phyloP scores from a whole-genome alignment of 2,797 vertebrate species.

The Leptodactylus fallax region DNA sequence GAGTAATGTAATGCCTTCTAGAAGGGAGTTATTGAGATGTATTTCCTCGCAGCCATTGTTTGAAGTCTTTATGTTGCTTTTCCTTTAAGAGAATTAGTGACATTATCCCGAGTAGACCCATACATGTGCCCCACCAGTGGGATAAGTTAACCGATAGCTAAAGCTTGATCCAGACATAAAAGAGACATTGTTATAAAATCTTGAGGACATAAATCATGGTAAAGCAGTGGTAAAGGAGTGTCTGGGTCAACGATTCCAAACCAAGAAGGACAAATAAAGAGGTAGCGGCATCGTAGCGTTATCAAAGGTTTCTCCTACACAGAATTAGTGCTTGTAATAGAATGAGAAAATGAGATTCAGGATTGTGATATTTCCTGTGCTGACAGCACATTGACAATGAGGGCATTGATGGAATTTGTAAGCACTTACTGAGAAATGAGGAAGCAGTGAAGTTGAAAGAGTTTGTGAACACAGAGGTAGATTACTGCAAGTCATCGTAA shows the following conservation, averaged over 20 bases:
- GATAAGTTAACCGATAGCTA: neutral
- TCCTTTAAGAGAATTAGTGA: too few species aligned
- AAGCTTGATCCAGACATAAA: too few species aligned
- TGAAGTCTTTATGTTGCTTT: too few species aligned
- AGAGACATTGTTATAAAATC: neutral
- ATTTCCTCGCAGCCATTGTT: too few species aligned
- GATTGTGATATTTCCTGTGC: conserved; percentile 36
- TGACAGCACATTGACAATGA: conserved; percentile 37
- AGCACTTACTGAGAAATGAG: conserved; percentile 45
- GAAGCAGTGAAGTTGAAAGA: conserved; percentile 44
- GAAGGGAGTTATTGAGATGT: too few species aligned
- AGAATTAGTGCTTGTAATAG: conserved; percentile 34
- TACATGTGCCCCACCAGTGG: too few species aligned
- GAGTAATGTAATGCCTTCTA: too few species aligned
- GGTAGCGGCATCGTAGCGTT: neutral
- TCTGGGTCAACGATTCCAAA: neutral
- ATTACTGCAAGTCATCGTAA: conserved; percentile 17
- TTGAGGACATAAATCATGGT: neutral
- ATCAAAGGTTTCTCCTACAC: neutral
- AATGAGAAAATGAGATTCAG: conserved; percentile 36
- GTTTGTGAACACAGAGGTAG: conserved; percentile 31
- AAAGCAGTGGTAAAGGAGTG: neutral
- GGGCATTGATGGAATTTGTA: conserved; percentile 39
- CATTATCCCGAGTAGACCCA: too few species aligned
- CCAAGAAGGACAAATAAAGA: conserved; percentile 21